Percentiles rank a stretch among this genome's conserved stretches.
These are phyloP conservation scores for Maconellicoccus hirsutus DNA, from an alignment of 1,140 invertebrate species.

Conservation along the genomic window DNA sequence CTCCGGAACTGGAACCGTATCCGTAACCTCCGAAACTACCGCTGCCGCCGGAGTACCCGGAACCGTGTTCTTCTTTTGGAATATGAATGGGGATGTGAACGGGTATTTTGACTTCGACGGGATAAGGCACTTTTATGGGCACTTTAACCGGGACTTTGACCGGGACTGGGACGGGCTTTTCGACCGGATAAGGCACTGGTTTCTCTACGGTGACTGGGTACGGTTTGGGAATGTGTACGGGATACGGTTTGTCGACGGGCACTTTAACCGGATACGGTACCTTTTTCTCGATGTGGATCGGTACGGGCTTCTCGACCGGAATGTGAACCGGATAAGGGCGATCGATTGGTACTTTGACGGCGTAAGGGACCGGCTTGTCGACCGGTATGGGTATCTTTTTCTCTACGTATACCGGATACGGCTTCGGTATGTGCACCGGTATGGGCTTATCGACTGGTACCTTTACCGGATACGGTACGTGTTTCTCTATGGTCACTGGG, in stretches of 20 bases:
- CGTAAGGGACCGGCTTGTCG: conserved; percentile 55
- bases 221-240: conserved; percentile 39
- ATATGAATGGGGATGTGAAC: conserved; percentile 48
- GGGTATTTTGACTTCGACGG: conserved; percentile 33
- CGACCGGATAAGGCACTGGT: conserved; percentile 63
- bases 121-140: conserved; percentile 37
- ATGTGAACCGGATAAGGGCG: conserved; percentile 47
- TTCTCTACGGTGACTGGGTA: conserved; percentile 49
- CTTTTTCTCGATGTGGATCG: conserved; percentile 43
- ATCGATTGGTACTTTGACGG: conserved; percentile 55
- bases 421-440: conserved; percentile 54
- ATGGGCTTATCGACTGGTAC: conserved; percentile 63
- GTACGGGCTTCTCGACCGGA: conserved; percentile 40
- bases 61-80: conserved; percentile 31
- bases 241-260: conserved; percentile 38
- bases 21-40: conserved; percentile 31
- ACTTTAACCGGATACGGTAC: conserved; percentile 56
- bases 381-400: conserved; percentile 48
- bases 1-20: conserved; percentile 24
- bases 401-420: conserved; percentile 33
- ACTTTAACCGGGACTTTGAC: conserved; percentile 44
- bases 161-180: conserved; percentile 43
- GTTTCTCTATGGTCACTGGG: conserved; percentile 50
- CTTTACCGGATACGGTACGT: conserved; percentile 57
- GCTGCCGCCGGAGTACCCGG: conserved; percentile 22